Evolutionary conservation across 2,888 invertebrate species (phyloP), one percentile per base, ranked within the genome.

Genomic region (Chymomyza procnemis): DNA sequence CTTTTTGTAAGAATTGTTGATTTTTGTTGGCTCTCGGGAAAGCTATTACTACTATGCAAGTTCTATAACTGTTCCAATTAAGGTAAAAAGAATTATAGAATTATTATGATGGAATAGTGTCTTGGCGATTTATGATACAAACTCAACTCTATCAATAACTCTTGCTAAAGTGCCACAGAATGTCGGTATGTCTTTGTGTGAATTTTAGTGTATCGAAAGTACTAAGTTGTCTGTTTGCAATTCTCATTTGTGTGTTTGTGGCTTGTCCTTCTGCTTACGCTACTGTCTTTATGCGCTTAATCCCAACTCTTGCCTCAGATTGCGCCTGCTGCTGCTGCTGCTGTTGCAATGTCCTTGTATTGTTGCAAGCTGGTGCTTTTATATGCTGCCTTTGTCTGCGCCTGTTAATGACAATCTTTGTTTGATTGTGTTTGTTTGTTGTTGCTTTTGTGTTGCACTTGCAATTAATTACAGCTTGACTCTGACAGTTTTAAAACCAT

Each of bases 401-500:
- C 48, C 16, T 50, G 48, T 18, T 50, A 18, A 50, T 50, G 48
- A 50, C 48, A 50, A 18, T 52, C 21, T 52, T 26, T 16, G 22
- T 48, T 50, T n/a, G 61, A 26, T 19, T 60, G 48, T 8, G 21
- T 61, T 60, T 50, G 62, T 41, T 61, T 64, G 47, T 60, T 66
- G 41, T 57, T 41, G 64, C 52, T 71, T 61, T 34, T 76, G 59
- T 76, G 59, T 61, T 21, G 41, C 55, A 41, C 34, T 64, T 63
- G 63, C 69, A 76, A 77, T 71, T 83, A 71, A 79, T 83, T 80
- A 71, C 76, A 65, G 65, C 64, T 65, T 73, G 69, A 55, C 61
- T 61, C 58, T 76, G 79, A 81, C 81, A 79, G 67, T 65, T 74
- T 69, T 47, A 66, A 63, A 62, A 54, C 62, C 66, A 61, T 55